Evolutionary conservation across 1,140 invertebrate genomes (phyloP).

Genomic region (Amyelois transitella): DNA sequence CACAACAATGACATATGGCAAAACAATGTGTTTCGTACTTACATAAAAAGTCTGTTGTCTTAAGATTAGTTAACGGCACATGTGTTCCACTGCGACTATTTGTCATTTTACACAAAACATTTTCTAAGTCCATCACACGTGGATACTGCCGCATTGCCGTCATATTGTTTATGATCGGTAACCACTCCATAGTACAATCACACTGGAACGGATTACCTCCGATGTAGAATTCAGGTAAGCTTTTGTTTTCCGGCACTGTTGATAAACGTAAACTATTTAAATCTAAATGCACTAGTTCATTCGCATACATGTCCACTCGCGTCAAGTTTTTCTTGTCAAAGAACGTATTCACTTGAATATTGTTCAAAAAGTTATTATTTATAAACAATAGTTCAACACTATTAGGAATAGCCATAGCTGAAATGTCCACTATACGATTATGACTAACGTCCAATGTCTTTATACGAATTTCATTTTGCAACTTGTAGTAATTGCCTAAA

Average conservation of each 20-base stretch:
- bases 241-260: slow-evolving; percentile 80
- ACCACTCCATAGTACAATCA: slow-evolving; percentile 94
- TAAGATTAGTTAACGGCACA: slow-evolving; percentile 78
- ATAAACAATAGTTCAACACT: slow-evolving; percentile 91
- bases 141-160: slow-evolving; percentile 87
- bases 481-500: slow-evolving; percentile 89
- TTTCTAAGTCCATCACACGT: slow-evolving; percentile 89
- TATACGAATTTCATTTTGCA: slow-evolving; percentile 85
- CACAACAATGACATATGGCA: slow-evolving; percentile 93
- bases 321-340: slow-evolving; percentile 88
- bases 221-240: slow-evolving; percentile 89
- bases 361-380: slow-evolving; percentile 90
- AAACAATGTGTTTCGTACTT: slow-evolving; percentile 95
- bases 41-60: slow-evolving; percentile 90
- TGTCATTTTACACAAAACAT: slow-evolving; percentile 88
- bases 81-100: slow-evolving; percentile 83
- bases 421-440: slow-evolving; percentile 87
- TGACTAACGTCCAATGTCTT: slow-evolving; percentile 91
- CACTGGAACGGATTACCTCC: slow-evolving; percentile 93
- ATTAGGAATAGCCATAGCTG: slow-evolving; percentile 88
- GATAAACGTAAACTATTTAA: slow-evolving; percentile 84
- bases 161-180: slow-evolving; percentile 90
- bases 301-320: slow-evolving; percentile 91
- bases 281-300: slow-evolving; percentile 87
- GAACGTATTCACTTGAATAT: slow-evolving; percentile 88